Evolutionary conservation across 2,888 invertebrate genomes (phyloP), one percentile per base, ranked within the genome.

Genomic region (Lordiphosa andalusiaca): DNA sequence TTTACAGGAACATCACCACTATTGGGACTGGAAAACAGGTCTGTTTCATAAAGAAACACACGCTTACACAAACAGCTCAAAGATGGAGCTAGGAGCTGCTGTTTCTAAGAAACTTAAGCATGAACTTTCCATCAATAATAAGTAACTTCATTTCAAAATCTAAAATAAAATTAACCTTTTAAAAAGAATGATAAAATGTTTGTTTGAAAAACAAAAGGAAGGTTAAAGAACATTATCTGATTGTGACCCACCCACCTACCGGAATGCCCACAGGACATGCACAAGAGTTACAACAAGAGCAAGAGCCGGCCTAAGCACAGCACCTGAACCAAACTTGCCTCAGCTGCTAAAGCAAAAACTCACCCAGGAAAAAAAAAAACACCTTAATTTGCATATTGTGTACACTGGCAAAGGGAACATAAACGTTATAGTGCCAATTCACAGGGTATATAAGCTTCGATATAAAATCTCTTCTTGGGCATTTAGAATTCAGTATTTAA

Each of bases 321-420:
- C 61, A 59, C 52, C 80, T 65, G 68, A 76, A 64, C 49, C 68
- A 73, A 70, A 66, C 25, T 75, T 76, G 57, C 56, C 56, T 58
- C 63, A 62, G 25, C 61, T 61, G 52, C 55, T 52, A 52, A 56
- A 46, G 53, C 48, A 52, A 40, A 49, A 58, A 55, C 23, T 6
- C 6, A 23, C 23, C 23, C 53, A 42, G 36, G 48, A 50, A 38
- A 33, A 70, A 57, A 51, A 52, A 33, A 70, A 57, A 51, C 49
- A 36, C 64, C 54, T 46, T 35, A 54, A 41, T 56, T 60, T 59
- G 25, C 33, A 47, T 51, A 25, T 25, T 2, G 25, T 25, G 5
- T 25, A 25, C 25, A 6, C 25, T 25, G 2, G 25, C 25, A 25
- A 25, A 25, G 25, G 25, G 25, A 6, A 25, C 25, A 25, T 7